Conservation (phyloP, 2,888 invertebrate species). For the Venusia cambrica region DNA sequence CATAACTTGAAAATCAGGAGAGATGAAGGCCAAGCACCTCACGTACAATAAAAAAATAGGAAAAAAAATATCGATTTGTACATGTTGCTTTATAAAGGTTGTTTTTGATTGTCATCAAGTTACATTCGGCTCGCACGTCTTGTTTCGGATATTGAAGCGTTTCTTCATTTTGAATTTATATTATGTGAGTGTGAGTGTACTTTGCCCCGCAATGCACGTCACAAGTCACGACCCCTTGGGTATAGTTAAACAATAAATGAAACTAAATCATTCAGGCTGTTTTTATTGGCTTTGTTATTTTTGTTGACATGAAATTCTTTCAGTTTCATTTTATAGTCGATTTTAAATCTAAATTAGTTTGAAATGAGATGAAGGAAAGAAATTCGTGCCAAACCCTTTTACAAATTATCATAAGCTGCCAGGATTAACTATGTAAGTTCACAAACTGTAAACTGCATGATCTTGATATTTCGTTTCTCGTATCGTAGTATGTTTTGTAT, state of each 20-base stretch:
- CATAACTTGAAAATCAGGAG: no score
- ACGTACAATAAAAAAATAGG: no score
- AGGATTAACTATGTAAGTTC: slow-evolving; percentile 58
- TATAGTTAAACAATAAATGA: slow-evolving; percentile 71
- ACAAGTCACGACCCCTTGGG: slow-evolving; percentile 58
- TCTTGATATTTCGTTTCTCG: slow-evolving; percentile 16
- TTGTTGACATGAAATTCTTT: slow-evolving; percentile 9
- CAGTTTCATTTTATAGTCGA: no score
- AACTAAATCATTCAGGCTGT: slow-evolving; percentile 36
- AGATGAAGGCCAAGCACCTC: no score
- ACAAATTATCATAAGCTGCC: slow-evolving; percentile 42
- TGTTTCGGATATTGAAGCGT: slow-evolving; percentile 68
- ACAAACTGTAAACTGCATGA: slow-evolving; percentile 25
- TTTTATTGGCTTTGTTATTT: slow-evolving; percentile 27
- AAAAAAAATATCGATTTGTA: no score
- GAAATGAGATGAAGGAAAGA: slow-evolving; percentile 1
- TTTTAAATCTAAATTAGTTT: neutral
- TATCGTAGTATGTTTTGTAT: slow-evolving; percentile 22
- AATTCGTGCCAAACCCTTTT: slow-evolving; percentile 13
- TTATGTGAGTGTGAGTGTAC: slow-evolving; percentile 66
- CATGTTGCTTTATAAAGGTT: no score
- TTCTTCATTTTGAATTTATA: slow-evolving; percentile 73
- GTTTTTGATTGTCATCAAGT: no score
- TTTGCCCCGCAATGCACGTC: slow-evolving; percentile 62
- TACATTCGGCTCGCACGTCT: slow-evolving; percentile 8